Conservation (phyloP, 2,113 vertebrate genomes). For the Aramus guarauna region DNA sequence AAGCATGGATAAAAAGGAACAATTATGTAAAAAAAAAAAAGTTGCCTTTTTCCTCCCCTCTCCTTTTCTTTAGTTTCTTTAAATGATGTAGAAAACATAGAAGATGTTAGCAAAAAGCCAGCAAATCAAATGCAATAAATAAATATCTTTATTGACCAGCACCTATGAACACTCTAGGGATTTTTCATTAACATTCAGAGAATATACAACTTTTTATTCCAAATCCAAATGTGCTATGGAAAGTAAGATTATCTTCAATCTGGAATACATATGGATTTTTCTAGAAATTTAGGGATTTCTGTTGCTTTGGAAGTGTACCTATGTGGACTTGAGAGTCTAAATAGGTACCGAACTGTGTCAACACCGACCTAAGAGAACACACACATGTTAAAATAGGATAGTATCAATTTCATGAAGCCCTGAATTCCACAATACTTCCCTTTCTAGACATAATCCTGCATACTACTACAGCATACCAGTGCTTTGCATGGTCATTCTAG, state of each 20-base stretch:
- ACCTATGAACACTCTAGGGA: background rate
- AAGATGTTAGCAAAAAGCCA: background rate
- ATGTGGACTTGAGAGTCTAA: background rate
- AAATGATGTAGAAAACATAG: background rate
- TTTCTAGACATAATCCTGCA: background rate
- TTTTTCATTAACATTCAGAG: background rate
- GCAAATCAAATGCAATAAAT: background rate
- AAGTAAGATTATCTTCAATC: background rate
- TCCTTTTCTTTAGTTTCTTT: background rate
- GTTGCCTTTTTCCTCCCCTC: fast-evolving
- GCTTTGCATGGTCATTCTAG: background rate
- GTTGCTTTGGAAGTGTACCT: background rate
- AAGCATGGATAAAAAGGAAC: background rate
- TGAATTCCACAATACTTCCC: background rate
- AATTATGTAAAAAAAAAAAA: background rate
- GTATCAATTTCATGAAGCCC: background rate
- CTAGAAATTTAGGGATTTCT: background rate
- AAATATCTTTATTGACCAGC: background rate
- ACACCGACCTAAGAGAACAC: fast-evolving
- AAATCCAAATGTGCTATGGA: background rate
- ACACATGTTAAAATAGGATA: background rate
- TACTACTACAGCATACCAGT: background rate
- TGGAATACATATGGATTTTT: background rate
- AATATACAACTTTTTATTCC: background rate
- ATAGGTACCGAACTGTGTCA: background rate